A percentile compares a stretch with the other conserved stretches of the same genome.
Evolutionary conservation across 2,888 invertebrate species (phyloP).

Genomic region (Cephus sareptanus): DNA sequence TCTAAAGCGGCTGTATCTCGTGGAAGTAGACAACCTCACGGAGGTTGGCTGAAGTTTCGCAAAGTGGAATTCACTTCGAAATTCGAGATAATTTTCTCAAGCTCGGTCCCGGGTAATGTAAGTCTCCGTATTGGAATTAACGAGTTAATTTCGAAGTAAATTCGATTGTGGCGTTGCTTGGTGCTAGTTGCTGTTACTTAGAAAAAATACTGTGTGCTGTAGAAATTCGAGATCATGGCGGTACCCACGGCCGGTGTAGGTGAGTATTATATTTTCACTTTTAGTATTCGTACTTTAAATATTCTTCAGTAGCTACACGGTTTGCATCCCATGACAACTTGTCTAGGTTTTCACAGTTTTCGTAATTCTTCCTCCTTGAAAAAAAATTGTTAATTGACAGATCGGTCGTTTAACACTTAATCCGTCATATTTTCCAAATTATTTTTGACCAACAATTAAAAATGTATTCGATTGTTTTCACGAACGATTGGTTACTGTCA

Average conservation of each 20-base stretch:
- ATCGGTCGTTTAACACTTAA: background rate
- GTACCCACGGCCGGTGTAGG: constrained; percentile 92
- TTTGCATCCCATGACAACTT: background rate
- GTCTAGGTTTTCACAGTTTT: background rate
- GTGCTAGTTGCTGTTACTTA: constrained; percentile 26
- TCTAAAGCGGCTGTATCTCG: background rate
- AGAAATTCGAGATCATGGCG: constrained; percentile 76
- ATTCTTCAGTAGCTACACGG: background rate
- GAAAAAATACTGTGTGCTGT: constrained; percentile 47
- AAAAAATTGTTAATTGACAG: constrained; percentile 1
- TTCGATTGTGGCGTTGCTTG: constrained; percentile 18
- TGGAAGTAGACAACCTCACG: constrained; percentile 48
- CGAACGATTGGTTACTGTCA: background rate
- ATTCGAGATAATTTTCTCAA: constrained; percentile 36
- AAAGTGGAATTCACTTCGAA: constrained; percentile 46
- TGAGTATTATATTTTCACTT: constrained; percentile 68
- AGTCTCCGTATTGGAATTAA: constrained; percentile 30
- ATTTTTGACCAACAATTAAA: background rate
- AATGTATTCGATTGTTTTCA: background rate
- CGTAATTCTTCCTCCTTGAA: constrained; percentile 12
- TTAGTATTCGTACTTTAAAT: constrained; percentile 20
- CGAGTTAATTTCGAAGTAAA: constrained; percentile 8
- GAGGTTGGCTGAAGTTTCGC: constrained; percentile 54
- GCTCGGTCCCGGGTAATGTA: constrained; percentile 35
- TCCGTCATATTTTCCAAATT: constrained; percentile 1